Base-by-base conservation (phyloP, 2,113 vertebrate genomes). In the Galeopterus variegatus region DNA sequence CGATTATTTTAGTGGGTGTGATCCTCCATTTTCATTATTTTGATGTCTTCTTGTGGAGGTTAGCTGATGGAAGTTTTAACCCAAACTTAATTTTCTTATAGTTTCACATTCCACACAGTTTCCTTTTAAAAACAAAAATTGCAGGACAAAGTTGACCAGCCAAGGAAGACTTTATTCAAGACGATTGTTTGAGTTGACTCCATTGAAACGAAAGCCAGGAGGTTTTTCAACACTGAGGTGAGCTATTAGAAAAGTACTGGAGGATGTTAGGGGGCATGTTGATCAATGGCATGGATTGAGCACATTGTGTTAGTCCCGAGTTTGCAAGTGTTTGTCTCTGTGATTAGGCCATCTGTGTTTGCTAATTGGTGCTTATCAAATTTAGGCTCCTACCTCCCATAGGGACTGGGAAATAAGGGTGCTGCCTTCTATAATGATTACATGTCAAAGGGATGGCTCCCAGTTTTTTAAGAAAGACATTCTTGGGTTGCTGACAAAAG, bases 71-170 rank as follows among this genome's bases (percentile, higher is more conserved):
- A 41, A 45, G 9, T 90, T 85, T 90, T 93, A 73, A 82, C 48
- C 31, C 70, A 88, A 36, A 67, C 17, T 86, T 76, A 76, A 69
- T 82, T 88, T 73, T 19, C 19, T 73, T 87, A 54, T 79, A 48
- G 36, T 72, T 96, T 88, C 28, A 36, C 33, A 88, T 75, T 54
- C 41, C 41, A 87, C 19, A 41, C 50, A 26, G 64, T 67, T 89
- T 64, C 69, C 41, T 94, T 26, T 18, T 87, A 36, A 76, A 91
- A 94, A 33, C 18, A 91, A 91, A 94, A 91, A 60, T n/a, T 82
- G 11, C 4, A 19, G n/a, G 21, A 80, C 9, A 67, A 58, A 94
- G 41, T 86, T 81, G 36, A 67, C 82, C 31, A 87, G 36, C 24
- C 5, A 50, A 73, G 10, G 33, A 33, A 76, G 36, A 26, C 50